These are phyloP conservation scores for Pyrrhosoma nymphula DNA, from an alignment of 2,888 invertebrate species.

Conservation along the genomic window DNA sequence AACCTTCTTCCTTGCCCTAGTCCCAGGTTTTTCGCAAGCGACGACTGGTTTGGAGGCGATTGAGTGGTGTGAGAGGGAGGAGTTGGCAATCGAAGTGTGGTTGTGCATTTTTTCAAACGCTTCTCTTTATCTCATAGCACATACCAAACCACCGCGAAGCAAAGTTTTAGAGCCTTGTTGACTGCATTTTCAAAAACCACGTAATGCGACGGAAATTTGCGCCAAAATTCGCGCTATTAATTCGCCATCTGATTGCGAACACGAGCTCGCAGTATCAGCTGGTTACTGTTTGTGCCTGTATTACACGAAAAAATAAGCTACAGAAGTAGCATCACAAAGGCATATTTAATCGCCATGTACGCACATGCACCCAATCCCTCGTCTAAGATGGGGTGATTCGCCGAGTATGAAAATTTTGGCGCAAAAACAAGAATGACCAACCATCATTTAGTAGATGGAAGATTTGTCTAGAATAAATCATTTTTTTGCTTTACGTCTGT, in stretches of 20 bases:
- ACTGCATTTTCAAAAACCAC: neutral
- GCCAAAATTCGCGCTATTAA: neutral
- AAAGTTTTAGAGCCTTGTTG: neutral
- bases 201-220: neutral
- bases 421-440: neutral
- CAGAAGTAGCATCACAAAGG: neutral
- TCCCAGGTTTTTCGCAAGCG: constrained; percentile 63
- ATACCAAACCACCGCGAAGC: no score
- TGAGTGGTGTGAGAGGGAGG: neutral
- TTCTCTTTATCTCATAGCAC: no score
- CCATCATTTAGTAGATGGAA: neutral
- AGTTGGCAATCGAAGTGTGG: neutral
- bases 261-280: neutral
- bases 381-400: neutral
- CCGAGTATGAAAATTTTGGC: neutral
- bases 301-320: neutral
- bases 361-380: neutral
- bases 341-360: neutral
- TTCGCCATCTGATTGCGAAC: neutral
- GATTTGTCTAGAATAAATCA: neutral
- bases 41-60: constrained; percentile 39
- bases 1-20: constrained; percentile 34
- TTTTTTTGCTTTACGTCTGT: neutral
- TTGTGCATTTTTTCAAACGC: neutral
- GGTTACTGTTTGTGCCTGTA: neutral